Evolutionary conservation across 2,113 vertebrate species (phyloP).

Genomic region (Rhodinocichla rosea): DNA sequence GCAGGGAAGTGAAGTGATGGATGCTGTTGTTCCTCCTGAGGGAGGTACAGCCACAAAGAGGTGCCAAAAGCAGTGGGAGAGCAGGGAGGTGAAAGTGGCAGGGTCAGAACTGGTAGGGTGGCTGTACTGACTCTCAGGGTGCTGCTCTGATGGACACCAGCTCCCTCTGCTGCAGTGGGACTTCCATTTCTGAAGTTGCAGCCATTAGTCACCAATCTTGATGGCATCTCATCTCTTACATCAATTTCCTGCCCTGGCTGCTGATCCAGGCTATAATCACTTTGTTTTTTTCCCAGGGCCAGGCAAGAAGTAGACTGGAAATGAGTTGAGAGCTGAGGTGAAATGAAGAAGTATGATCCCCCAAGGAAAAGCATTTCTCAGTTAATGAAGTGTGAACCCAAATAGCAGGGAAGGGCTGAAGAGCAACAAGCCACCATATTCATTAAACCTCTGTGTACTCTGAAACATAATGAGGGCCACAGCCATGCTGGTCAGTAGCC

Average conservation of each 20-base stretch:
- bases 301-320: not conserved
- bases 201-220: not conserved
- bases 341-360: not conserved
- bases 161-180: not conserved
- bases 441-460: not conserved
- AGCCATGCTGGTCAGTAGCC: not conserved
- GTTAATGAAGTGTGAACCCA: conserved; percentile 33
- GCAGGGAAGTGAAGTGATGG: accelerated
- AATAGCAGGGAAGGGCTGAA: not conserved
- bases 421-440: not conserved
- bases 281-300: not conserved
- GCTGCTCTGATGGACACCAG: not conserved
- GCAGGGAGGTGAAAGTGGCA: not conserved
- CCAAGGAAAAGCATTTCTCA: not conserved
- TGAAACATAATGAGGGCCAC: not conserved
- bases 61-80: not conserved
- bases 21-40: not conserved
- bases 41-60: not conserved
- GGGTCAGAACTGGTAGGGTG: not conserved
- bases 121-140: not conserved
- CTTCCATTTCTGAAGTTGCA: not conserved
- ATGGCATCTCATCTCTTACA: not conserved
- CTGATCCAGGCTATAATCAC: not conserved
- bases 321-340: not conserved
- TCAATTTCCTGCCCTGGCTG: not conserved